Evolutionary conservation across 2,113 vertebrate genomes (phyloP).

Genomic region (Cardinalis cardinalis): DNA sequence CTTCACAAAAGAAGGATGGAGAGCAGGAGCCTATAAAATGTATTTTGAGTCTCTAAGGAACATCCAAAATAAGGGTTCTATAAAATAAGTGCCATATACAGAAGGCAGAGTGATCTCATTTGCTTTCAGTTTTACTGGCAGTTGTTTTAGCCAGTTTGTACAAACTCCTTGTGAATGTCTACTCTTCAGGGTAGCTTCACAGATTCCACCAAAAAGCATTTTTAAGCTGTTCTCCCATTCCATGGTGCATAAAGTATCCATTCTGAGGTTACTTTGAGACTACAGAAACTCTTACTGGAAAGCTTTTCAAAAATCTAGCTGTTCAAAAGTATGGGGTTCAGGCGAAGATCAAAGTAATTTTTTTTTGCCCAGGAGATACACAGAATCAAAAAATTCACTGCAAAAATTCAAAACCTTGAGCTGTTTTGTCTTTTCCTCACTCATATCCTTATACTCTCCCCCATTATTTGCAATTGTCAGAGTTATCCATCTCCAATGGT

Average conservation of each 20-base stretch:
- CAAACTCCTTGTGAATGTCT: not conserved
- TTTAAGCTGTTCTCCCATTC: not conserved
- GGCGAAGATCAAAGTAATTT: not conserved
- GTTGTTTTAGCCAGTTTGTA: not conserved
- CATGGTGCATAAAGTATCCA: accelerated
- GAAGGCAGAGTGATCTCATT: not conserved
- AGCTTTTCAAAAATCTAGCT: not conserved
- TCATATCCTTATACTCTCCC: not conserved
- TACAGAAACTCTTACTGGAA: not conserved
- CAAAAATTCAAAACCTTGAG: not conserved
- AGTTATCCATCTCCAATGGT: accelerated
- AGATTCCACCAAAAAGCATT: not conserved
- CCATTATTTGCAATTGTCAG: not conserved
- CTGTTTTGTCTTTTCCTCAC: not conserved
- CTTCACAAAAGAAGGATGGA: not conserved
- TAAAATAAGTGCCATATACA: not conserved
- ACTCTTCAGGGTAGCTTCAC: not conserved
- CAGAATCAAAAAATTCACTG: not conserved
- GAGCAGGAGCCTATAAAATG: not conserved
- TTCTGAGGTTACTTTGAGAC: not conserved
- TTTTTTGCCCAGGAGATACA: not conserved
- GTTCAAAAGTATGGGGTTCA: not conserved
- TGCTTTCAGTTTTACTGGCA: not conserved
- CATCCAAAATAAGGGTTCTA: not conserved
- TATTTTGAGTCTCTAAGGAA: not conserved